Base-by-base conservation (phyloP, 2,888 invertebrate genomes). In the Tetropium fuscum region DNA sequence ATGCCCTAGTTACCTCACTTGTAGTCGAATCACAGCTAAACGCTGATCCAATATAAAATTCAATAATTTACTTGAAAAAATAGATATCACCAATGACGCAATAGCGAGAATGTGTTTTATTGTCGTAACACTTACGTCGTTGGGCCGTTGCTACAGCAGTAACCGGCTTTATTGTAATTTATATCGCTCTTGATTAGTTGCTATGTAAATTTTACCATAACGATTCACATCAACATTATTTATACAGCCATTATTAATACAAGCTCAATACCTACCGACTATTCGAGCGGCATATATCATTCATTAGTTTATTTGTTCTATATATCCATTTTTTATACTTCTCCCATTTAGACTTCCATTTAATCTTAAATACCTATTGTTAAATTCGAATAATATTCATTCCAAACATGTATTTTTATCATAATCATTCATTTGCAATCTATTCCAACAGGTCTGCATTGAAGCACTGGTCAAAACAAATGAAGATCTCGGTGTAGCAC, bases 281-380 rank as follows among this genome's bases (percentile, higher is more conserved):
- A 15, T 22, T 34, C 11, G 16, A 4, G 13, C 6, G 40, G 18
- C 25, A 40, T 51, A 40, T 18, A 38, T 51, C 38, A 51, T 51
- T 51, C 40, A 51, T 51, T 40, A 51, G 40, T 27, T 40, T 40
- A 40, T 40, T 51, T 51, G 51, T 51, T 51, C 51, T 51, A 40
- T n/a, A 47, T 32, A 32, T 11, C 27, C 3, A 27, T 51, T 51
- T 51, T 40, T 51, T 40, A 20, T 22, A 19, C 32, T 22, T 30
- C 20, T 56, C 25, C 32, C 53, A 20, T 47, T 53, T 43, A 22
- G 41, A 38, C 18, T 41, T 34, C 53, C 40, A 57, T 62, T 57
- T 64, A 62, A 67, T 67, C 66, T 64, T 58, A 64, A 66, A 64
- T 60, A 62, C 27, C 56, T 53, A 63, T 64, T 64, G 64, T 64